Evolutionary conservation across 2,888 invertebrate species (phyloP).

Genomic region (Myathropa florea): DNA sequence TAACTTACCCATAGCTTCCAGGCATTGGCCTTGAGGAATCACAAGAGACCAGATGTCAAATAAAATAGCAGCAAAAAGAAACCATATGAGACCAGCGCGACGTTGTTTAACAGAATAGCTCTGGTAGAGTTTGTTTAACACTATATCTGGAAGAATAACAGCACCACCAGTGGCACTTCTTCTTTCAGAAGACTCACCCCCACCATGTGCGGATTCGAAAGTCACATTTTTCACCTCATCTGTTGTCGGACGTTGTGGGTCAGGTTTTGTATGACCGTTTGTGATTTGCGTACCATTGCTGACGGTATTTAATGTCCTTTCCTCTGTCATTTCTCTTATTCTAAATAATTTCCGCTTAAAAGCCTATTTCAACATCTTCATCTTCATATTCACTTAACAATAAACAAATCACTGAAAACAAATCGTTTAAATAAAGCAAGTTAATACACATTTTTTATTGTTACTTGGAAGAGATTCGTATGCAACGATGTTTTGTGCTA

Average conservation of each 20-base stretch:
- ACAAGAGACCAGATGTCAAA: slow-evolving; percentile 85
- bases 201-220: slow-evolving; percentile 31
- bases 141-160: slow-evolving; percentile 82
- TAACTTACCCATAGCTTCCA: slow-evolving; percentile 77
- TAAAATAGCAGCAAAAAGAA: slow-evolving; percentile 85
- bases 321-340: slow-evolving; percentile 58
- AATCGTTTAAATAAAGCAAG: neutral
- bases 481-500: neutral
- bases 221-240: slow-evolving; percentile 30
- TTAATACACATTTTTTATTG: too few species aligned
- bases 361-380: slow-evolving; percentile 6
- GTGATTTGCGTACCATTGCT: slow-evolving; percentile 61
- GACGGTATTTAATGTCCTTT: slow-evolving; percentile 39
- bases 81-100: slow-evolving; percentile 86
- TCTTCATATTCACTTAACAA: slow-evolving; percentile 5
- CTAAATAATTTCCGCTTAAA: neutral
- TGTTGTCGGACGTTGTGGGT: slow-evolving; percentile 27
- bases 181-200: slow-evolving; percentile 6
- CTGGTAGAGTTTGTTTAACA: slow-evolving; percentile 87
- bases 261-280: slow-evolving; percentile 57
- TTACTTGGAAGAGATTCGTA: neutral
- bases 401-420: slow-evolving; percentile 6
- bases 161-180: slow-evolving; percentile 73
- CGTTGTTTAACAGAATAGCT: slow-evolving; percentile 88
- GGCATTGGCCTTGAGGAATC: slow-evolving; percentile 82